A percentile compares a stretch with the other conserved stretches of the same genome.
Conservation (phyloP, 2,113 vertebrate genomes). For the Semicossyphus pulcher region DNA sequence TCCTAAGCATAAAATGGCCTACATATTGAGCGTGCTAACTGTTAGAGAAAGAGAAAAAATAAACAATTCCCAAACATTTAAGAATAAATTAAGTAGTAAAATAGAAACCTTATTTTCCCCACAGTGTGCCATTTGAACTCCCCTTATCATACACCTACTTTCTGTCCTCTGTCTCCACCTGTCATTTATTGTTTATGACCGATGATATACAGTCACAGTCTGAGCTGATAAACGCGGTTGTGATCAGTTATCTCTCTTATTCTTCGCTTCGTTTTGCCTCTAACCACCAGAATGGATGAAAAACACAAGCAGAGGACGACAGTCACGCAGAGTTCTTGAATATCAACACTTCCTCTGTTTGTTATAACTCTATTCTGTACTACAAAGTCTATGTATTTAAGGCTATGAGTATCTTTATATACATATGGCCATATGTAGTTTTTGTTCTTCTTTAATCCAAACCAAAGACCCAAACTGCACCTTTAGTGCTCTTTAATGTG, state of each 20-base stretch:
- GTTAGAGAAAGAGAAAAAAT: too few species aligned
- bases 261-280: neutral
- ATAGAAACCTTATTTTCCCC: too few species aligned
- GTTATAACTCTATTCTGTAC: neutral
- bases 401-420: neutral
- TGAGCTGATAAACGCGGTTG: neutral
- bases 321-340: neutral
- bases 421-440: too few species aligned
- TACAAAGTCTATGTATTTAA: too few species aligned
- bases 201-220: neutral
- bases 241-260: neutral
- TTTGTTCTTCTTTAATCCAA: too few species aligned
- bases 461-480: too few species aligned
- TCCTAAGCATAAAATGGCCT: too few species aligned
- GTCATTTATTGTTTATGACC: neutral
- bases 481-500: too few species aligned
- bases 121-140: neutral
- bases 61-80: too few species aligned
- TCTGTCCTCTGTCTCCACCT: neutral
- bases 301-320: neutral
- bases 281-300: neutral
- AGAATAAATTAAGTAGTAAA: too few species aligned
- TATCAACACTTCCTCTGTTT: neutral
- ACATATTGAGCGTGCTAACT: too few species aligned
- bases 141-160: neutral